phyloP scores from a whole-genome alignment of 1,140 invertebrate species.

The Drosophila micromelanica region DNA sequence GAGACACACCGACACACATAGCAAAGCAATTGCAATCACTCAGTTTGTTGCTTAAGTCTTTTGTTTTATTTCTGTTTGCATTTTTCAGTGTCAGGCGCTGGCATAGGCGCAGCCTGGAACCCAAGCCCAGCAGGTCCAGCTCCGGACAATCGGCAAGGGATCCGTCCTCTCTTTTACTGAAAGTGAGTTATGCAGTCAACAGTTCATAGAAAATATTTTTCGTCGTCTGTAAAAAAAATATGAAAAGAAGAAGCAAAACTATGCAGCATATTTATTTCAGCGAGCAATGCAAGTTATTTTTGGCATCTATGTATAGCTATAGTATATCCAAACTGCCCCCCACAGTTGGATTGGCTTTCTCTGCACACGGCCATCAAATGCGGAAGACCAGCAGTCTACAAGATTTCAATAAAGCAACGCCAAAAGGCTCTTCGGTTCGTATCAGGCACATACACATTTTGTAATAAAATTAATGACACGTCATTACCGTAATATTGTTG shows the following conservation, averaged over 20 bases:
- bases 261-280: constrained; percentile 63
- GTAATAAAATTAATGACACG: constrained; percentile 84
- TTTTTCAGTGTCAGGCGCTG: constrained; percentile 74
- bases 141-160: constrained; percentile 62
- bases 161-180: constrained; percentile 34
- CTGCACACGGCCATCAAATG: constrained; percentile 59
- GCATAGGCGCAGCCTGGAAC: constrained; percentile 18
- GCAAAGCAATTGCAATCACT: constrained; percentile 81
- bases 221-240: constrained; percentile 10
- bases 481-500: constrained; percentile 84
- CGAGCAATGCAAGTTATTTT: constrained; percentile 63
- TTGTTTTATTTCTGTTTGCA: constrained; percentile 83
- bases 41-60: constrained; percentile 82
- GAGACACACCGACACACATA: constrained; percentile 34
- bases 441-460: constrained; percentile 67
- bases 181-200: constrained; percentile 81
- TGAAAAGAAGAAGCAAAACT: constrained; percentile 26
- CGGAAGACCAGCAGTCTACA: constrained; percentile 75
- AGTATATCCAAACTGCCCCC: background rate
- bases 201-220: constrained; percentile 75
- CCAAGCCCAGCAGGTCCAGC: constrained; percentile 26
- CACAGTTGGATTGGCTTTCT: constrained; percentile 31
- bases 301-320: constrained; percentile 21
- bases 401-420: constrained; percentile 76
- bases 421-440: constrained; percentile 28